A percentile compares a stretch with the other conserved stretches of the same genome.
phyloP scores from a whole-genome alignment of 2,888 invertebrate species.

The Agrochola macilenta region DNA sequence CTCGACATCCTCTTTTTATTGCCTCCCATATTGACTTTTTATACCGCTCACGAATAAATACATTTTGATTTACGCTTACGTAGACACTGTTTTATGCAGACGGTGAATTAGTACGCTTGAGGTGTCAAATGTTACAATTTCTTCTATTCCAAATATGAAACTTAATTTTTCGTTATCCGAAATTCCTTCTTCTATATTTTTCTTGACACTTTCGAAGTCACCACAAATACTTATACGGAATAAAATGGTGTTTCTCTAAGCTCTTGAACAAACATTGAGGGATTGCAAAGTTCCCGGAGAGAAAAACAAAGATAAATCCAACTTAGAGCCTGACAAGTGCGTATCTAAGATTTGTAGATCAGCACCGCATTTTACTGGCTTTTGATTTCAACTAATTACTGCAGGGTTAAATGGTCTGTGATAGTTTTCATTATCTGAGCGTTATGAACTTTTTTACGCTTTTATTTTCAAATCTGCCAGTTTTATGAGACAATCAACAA shows the following conservation, averaged over 20 bases:
- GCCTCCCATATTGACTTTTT: conserved; percentile 90
- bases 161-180: conserved; percentile 22
- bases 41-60: conserved; percentile 89
- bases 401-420: conserved; percentile 68
- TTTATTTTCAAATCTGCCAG: neutral
- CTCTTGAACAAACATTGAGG: conserved; percentile 84
- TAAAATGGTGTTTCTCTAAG: conserved; percentile 78
- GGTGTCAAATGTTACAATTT: conserved; percentile 77
- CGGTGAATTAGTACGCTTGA: conserved; percentile 85
- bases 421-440: conserved; percentile 6
- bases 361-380: conserved; percentile 63
- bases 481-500: neutral
- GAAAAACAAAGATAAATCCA: conserved; percentile 89
- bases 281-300: conserved; percentile 82
- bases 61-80: conserved; percentile 89
- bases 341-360: conserved; percentile 76
- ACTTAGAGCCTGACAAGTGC: conserved; percentile 79
- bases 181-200: conserved; percentile 22
- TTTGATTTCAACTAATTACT: conserved; percentile 80
- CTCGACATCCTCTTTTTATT: conserved; percentile 87
- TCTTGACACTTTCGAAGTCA: conserved; percentile 46
- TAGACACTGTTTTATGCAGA: conserved; percentile 84
- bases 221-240: conserved; percentile 69
- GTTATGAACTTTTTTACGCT: neutral
- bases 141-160: conserved; percentile 57